Base-by-base conservation (phyloP, 53 echinoderm and acorn worm species). In the Astropecten irregularis region DNA sequence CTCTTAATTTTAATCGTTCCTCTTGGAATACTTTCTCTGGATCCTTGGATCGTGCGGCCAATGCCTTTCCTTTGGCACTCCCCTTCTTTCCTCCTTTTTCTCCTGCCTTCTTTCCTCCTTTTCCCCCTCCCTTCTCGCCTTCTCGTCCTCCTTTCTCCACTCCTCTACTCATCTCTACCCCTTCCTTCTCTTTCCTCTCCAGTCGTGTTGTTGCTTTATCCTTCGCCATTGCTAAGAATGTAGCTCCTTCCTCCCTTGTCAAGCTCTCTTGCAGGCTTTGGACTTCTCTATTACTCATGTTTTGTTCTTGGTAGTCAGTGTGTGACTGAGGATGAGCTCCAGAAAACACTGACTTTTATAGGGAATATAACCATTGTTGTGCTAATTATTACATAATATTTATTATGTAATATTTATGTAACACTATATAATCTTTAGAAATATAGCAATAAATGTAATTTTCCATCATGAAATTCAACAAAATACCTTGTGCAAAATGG, bases 11-110 rank as follows among this genome's bases (percentile, higher is more conserved):
- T 21, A 33, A n/a, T 18, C 3, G 4, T 21, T 65, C 66, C 11
- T 65, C 40, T 32, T 35, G 10, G 7, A 20, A 40, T n/a, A 65
- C 37, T 8, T 1, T 0, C n/a, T 5, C 66, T n/a, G 19, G 19
- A 13, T 37, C 19, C 21, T 32, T 35, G 36, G 37, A 16, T 9
- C 37, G 29, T 8, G 65, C 0, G 11, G 37, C 36, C 8, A n/a
- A n/a, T 9, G 20, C 66, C 38, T 65, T 65, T 15, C 37, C 66
- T 37, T 65, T 65, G n/a, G n/a, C n/a, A n/a, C n/a, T n/a, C n/a
- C 56, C 56, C 56, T 55, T 55, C 26, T 27, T 19, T 55, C 56
- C 22, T 19, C 9, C 27, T 21, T 55, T 55, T 21, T 19, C 26
- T 55, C 56, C 9, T 27, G 21, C 22, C 22, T n/a, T n/a, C n/a